Percentiles rank a stretch among this genome's conserved stretches.
These are phyloP conservation scores for Phragmatobia fuliginosa DNA, from an alignment of 2,888 invertebrate genomes.

Conservation along the genomic window DNA sequence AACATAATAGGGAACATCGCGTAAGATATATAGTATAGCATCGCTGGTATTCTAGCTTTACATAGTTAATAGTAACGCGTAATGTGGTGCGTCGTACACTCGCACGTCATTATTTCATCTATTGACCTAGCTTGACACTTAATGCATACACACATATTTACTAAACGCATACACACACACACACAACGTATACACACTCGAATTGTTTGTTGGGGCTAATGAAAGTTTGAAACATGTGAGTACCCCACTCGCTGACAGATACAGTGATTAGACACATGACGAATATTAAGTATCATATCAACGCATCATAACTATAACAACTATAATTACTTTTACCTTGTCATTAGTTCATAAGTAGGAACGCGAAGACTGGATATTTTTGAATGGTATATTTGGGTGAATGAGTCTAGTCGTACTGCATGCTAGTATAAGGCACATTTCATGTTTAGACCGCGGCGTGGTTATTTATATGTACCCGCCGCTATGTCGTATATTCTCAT, in stretches of 20 bases:
- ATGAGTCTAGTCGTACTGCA: conserved; percentile 54
- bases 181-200: neutral
- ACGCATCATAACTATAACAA: conserved; percentile 23
- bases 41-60: conserved; percentile 19
- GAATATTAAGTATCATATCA: conserved; percentile 12
- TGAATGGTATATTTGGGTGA: conserved; percentile 55
- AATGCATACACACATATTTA: neutral
- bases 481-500: conserved; percentile 22
- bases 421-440: conserved; percentile 47
- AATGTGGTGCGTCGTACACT: conserved; percentile 8
- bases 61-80: conserved; percentile 12
- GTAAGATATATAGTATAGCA: conserved; percentile 7
- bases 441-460: conserved; percentile 22
- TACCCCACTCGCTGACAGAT: neutral
- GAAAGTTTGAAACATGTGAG: neutral
- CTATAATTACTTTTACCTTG: conserved; percentile 30
- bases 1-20: conserved; percentile 3
- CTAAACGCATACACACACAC: neutral
- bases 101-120: conserved; percentile 3
- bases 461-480: conserved; percentile 24
- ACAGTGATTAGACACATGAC: neutral
- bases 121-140: neutral
- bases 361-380: conserved; percentile 70
- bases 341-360: conserved; percentile 59
- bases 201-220: neutral